Evolutionary conservation across 2,113 vertebrate genomes (phyloP).

Genomic region (Thermophis baileyi): DNA sequence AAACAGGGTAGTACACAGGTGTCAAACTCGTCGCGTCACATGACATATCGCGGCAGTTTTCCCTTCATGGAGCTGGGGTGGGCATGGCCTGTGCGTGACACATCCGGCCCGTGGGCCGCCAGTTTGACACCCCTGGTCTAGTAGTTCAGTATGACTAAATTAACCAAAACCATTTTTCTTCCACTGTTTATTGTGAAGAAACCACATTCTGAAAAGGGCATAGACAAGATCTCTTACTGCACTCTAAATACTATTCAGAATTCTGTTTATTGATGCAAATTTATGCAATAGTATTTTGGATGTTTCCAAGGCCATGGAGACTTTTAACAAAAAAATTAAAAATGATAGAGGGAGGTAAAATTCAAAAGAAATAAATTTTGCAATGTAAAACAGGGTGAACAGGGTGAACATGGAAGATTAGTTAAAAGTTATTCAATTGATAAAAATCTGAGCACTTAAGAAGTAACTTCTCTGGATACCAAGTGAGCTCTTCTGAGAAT

Average conservation of each 20-base stretch:
- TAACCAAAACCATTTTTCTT: constrained; percentile 5
- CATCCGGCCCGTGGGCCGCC: too few species aligned
- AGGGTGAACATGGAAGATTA: not conserved
- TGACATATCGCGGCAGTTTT: too few species aligned
- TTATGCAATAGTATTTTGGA: not conserved
- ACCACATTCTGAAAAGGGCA: not conserved
- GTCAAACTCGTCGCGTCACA: too few species aligned
- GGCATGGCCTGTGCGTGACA: too few species aligned
- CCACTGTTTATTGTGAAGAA: not conserved
- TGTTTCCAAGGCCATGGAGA: not conserved
- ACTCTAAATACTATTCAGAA: not conserved
- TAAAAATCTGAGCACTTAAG: not conserved
- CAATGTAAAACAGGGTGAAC: not conserved
- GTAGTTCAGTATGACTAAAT: not conserved
- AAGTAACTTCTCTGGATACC: not conserved
- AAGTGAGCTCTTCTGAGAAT: not conserved
- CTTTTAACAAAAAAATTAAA: not conserved
- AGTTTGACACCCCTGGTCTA: not conserved
- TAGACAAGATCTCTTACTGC: not conserved
- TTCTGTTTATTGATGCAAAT: not conserved
- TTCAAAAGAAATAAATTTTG: not conserved
- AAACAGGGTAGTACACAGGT: not conserved
- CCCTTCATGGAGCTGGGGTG: too few species aligned
- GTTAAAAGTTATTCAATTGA: not conserved
- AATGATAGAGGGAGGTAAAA: not conserved